Evolutionary conservation across 2,797 vertebrate genomes (phyloP).

Genomic region (Bovichtus diacanthus): DNA sequence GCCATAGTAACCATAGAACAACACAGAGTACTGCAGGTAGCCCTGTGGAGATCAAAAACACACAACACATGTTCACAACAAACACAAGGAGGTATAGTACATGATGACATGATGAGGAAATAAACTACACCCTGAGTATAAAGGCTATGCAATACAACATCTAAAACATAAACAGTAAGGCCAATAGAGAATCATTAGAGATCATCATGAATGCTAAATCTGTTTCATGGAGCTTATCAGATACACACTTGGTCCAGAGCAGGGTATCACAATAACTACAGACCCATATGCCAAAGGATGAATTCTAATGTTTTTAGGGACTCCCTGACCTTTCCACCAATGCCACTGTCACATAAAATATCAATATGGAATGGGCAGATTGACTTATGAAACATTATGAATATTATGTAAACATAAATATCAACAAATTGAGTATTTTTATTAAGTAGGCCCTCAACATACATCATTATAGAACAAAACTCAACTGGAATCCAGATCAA

Average conservation of each 20-base stretch:
- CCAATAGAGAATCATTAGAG: background rate
- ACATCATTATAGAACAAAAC: background rate
- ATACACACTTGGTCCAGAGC: background rate
- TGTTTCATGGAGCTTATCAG: background rate
- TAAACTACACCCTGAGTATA: background rate
- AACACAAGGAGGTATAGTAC: background rate
- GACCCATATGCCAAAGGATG: background rate
- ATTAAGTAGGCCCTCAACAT: background rate
- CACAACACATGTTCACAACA: constrained; percentile 12
- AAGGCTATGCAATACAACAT: background rate
- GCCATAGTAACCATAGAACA: constrained; percentile 98
- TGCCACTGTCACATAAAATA: background rate
- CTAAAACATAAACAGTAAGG: too few relatives aligned
- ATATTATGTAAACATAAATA: background rate
- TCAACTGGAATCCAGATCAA: background rate
- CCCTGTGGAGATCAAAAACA: constrained; percentile 84
- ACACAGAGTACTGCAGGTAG: constrained; percentile 96
- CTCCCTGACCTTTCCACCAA: background rate
- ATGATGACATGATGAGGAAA: background rate
- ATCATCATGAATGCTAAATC: background rate
- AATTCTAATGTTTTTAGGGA: background rate
- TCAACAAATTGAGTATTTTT: background rate
- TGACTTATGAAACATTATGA: too few relatives aligned
- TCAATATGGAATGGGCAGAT: too few relatives aligned
- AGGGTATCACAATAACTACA: background rate